Evolutionary conservation across 2,113 vertebrate species (phyloP).

Genomic region (Craseonycteris thonglongyai): DNA sequence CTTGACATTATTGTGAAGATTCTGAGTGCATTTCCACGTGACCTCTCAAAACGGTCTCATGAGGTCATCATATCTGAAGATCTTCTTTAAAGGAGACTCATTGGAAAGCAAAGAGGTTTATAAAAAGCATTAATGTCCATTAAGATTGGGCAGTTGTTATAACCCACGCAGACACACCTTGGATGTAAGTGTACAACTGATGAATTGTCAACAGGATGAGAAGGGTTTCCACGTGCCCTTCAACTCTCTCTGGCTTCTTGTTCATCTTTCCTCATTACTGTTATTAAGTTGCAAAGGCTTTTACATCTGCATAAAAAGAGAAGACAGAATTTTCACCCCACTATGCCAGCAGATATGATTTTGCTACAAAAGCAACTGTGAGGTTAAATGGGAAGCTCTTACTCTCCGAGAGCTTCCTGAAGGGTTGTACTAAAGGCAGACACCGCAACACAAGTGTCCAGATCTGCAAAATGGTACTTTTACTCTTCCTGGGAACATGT

Average conservation of each 20-base stretch:
- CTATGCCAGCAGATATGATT: neutral
- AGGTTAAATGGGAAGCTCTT: neutral
- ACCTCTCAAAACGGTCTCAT: neutral
- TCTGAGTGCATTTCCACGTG: rapidly evolving
- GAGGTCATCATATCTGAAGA: neutral
- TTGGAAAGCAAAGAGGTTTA: neutral
- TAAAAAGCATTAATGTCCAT: neutral
- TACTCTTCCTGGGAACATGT: neutral
- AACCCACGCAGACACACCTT: neutral
- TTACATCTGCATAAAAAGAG: neutral
- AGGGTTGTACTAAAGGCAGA: neutral
- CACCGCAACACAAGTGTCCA: neutral
- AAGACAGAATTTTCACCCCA: neutral
- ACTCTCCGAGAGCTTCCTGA: rapidly evolving
- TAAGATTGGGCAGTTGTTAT: neutral
- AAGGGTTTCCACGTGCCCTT: neutral
- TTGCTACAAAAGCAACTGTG: neutral
- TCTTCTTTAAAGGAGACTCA: neutral
- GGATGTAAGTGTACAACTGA: neutral
- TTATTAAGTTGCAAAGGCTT: neutral
- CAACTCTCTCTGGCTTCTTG: neutral
- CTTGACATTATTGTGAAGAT: neutral
- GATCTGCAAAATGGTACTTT: neutral
- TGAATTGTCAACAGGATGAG: neutral
- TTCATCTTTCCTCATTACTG: neutral